These are phyloP conservation scores for Tenthredo amoena DNA, from an alignment of 2,888 invertebrate genomes.

Conservation along the genomic window DNA sequence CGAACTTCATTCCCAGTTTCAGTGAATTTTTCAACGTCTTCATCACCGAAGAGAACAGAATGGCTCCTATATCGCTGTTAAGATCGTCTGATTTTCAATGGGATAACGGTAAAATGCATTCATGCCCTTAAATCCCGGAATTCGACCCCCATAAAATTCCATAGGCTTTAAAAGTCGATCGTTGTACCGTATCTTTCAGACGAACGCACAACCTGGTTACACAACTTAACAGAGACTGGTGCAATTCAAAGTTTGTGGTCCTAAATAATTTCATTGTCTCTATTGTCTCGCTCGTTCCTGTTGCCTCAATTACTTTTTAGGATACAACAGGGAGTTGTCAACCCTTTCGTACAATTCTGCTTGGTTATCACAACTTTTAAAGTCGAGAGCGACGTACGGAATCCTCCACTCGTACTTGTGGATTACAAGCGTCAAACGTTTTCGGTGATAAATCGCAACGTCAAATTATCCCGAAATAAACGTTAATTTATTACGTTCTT, in stretches of 20 bases:
- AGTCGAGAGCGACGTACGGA: background rate
- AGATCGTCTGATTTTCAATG: background rate
- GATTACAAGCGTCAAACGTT: background rate
- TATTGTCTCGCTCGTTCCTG: background rate
- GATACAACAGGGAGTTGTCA: slow-evolving; percentile 31
- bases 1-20: background rate
- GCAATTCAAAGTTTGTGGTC: slow-evolving; percentile 16
- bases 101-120: background rate
- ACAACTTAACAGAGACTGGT: slow-evolving; percentile 24
- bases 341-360: background rate
- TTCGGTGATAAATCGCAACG: background rate
- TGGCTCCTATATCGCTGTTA: background rate
- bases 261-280: slow-evolving; percentile 37
- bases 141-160: background rate
- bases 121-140: background rate
- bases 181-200: background rate
- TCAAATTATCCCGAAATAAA: background rate
- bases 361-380: slow-evolving; percentile 18
- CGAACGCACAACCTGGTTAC: background rate
- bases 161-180: slow-evolving; percentile 21
- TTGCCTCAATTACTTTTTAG: slow-evolving; percentile 27
- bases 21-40: background rate
- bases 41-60: background rate
- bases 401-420: background rate
- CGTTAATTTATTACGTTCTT: background rate